Evolutionary conservation across 2,888 invertebrate species (phyloP).

Genomic region (Hyalella azteca): DNA sequence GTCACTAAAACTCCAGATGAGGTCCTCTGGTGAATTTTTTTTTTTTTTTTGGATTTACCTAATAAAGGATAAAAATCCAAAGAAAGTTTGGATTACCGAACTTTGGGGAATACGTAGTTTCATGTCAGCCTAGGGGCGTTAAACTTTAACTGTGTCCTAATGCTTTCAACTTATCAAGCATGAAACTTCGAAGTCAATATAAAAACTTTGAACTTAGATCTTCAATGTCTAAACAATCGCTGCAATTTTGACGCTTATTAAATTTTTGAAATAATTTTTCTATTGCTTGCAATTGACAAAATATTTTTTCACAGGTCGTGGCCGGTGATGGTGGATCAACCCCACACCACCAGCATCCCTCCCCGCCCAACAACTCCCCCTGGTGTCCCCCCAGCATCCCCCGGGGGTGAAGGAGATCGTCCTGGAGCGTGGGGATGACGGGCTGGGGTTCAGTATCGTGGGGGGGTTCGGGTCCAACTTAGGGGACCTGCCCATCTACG

Average conservation of each 20-base stretch:
- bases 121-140: no score
- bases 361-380: slow-evolving; percentile 44
- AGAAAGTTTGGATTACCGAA: no score
- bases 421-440: slow-evolving; percentile 66
- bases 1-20: no score
- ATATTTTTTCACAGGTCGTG: slow-evolving; percentile 43
- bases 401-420: slow-evolving; percentile 61
- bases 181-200: no score
- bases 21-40: no score
- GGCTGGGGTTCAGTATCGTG: slow-evolving; percentile 69
- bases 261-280: not conserved
- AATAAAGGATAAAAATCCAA: no score
- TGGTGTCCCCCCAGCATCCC: slow-evolving; percentile 44
- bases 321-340: slow-evolving; percentile 55
- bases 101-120: no score
- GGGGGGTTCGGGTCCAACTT: slow-evolving; percentile 67
- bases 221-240: no score
- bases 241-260: not conserved
- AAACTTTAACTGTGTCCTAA: no score
- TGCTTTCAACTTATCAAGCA: no score
- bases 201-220: no score
- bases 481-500: slow-evolving; percentile 68
- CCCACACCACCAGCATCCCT: slow-evolving; percentile 43
- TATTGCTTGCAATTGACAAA: not conserved
- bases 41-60: no score